These are phyloP conservation scores for Ornithorhynchus anatinus DNA, from an alignment of 2,113 vertebrate species.

Conservation along the genomic window DNA sequence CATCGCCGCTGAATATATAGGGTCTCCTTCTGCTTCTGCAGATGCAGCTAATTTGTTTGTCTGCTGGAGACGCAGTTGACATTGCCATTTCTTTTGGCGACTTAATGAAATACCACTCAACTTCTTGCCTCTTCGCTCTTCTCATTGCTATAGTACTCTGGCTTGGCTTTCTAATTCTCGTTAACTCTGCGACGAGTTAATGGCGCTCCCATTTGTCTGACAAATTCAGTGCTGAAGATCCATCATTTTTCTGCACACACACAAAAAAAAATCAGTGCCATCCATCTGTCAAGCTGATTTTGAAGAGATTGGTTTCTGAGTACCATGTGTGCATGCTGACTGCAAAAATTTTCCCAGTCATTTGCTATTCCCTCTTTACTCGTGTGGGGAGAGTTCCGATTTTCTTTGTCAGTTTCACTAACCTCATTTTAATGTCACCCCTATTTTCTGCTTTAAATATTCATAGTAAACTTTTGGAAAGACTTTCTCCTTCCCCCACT, in stretches of 20 bases:
- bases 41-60: no score
- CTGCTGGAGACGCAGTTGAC: no score
- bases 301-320: neutral
- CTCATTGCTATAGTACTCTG: no score
- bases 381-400: neutral
- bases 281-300: neutral
- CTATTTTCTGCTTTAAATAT: conserved; percentile 52
- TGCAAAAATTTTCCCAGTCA: no score
- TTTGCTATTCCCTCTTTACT: neutral
- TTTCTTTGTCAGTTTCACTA: neutral
- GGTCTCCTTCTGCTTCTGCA: no score
- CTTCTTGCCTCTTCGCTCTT: no score
- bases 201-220: no score
- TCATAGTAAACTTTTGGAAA: conserved; percentile 35
- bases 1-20: no score
- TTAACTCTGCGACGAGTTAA: no score
- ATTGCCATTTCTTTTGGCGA: no score
- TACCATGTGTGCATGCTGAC: neutral
- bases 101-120: no score
- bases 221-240: neutral
- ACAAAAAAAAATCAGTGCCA: neutral
- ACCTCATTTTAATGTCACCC: conserved; percentile 31
- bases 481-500: conserved; percentile 25
- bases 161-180: no score
- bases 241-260: neutral